Conservation (phyloP, 1,140 invertebrate genomes). For the Colletes gigas region DNA sequence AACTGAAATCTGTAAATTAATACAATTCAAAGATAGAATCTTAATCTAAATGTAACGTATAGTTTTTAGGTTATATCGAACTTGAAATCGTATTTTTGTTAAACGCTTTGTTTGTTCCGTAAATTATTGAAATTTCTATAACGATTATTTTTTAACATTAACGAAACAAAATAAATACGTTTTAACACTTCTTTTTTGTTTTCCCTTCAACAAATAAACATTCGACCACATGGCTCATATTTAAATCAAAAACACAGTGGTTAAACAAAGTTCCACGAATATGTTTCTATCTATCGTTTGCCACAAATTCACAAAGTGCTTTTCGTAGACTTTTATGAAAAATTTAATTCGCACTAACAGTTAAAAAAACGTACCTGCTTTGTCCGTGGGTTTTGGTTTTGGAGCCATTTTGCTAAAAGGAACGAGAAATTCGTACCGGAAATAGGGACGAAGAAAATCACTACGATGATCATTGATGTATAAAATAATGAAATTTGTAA, state of each 20-base stretch:
- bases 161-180: background rate
- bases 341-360: background rate
- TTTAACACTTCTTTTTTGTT: too few species aligned
- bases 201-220: background rate
- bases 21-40: too few species aligned
- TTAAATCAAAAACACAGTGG: background rate
- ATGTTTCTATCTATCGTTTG: background rate
- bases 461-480: constrained; percentile 46
- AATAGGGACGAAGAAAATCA: background rate
- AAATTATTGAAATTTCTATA: background rate
- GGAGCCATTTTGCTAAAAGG: constrained; percentile 85
- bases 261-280: background rate
- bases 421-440: constrained; percentile 40
- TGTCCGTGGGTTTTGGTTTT: constrained; percentile 84
- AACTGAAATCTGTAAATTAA: background rate
- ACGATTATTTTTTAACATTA: background rate
- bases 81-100: background rate
- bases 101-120: background rate
- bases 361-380: constrained; percentile 81
- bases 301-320: background rate
- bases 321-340: background rate
- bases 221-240: constrained; percentile 40
- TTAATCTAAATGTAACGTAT: background rate
- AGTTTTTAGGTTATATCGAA: constrained; percentile 8
- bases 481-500: background rate